A percentile compares a stretch with the other conserved stretches of the same genome.
phyloP scores from a whole-genome alignment of 2,113 vertebrate genomes.

The Oryzias woworae region DNA sequence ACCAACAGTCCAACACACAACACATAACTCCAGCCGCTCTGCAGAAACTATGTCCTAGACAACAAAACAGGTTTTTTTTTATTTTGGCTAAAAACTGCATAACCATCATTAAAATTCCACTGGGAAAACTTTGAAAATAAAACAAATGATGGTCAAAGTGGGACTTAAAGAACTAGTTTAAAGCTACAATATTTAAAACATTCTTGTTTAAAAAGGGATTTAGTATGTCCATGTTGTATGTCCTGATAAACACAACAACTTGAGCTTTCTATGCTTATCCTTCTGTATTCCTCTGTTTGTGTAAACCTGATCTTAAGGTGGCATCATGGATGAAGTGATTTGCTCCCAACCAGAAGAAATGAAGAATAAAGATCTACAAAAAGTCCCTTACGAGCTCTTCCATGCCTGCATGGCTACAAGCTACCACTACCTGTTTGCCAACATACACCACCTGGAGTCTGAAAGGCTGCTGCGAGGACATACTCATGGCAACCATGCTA shows the following conservation, averaged over 20 bases:
- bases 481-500: conserved; percentile 67
- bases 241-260: conserved; percentile 2
- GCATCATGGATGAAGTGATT: conserved; percentile 83
- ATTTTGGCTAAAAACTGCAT: too few species aligned
- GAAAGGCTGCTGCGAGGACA: conserved; percentile 69
- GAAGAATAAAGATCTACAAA: conserved; percentile 86
- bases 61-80: too few species aligned
- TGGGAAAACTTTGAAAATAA: too few species aligned
- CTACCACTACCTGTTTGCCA: conserved; percentile 75
- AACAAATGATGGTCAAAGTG: too few species aligned
- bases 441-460: conserved; percentile 72
- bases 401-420: conserved; percentile 81
- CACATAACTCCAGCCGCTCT: too few species aligned
- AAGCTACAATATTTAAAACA: too few species aligned
- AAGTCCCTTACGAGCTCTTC: conserved; percentile 91
- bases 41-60: too few species aligned
- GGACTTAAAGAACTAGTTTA: too few species aligned
- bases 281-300: conserved; percentile 3
- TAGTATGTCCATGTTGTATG: not conserved
- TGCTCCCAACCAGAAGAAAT: conserved; percentile 85
- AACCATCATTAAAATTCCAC: too few species aligned
- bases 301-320: conserved; percentile 75
- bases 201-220: too few species aligned
- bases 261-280: not conserved
- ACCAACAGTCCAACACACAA: too few species aligned